Percentiles rank a stretch among this genome's conserved stretches.
Conservation (phyloP, 2,888 invertebrate species). For the Bellardia bayeri region DNA sequence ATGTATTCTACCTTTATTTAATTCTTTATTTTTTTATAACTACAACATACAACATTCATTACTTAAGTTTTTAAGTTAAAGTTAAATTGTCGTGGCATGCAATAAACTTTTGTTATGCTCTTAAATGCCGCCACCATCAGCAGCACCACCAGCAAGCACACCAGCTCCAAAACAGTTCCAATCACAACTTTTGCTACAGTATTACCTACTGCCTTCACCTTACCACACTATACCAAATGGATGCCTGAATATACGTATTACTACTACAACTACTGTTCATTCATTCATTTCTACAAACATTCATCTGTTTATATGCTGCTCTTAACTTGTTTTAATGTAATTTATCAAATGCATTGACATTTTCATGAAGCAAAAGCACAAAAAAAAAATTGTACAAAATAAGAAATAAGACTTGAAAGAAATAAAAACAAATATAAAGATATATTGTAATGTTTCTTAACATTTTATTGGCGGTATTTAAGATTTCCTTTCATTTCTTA, state of each 20-base stretch:
- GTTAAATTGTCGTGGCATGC: slow-evolving; percentile 73
- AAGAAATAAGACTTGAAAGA: slow-evolving; percentile 33
- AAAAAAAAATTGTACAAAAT: not conserved
- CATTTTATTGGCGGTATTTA: slow-evolving; percentile 73
- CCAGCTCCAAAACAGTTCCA: not conserved
- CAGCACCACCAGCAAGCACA: not conserved
- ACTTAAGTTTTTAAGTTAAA: slow-evolving; percentile 73
- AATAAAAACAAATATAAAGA: slow-evolving; percentile 36
- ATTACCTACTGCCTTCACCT: slow-evolving; percentile 41
- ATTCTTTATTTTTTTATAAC: slow-evolving; percentile 18
- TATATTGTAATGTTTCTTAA: slow-evolving; percentile 70
- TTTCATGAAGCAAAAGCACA: slow-evolving; percentile 61
- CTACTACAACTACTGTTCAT: slow-evolving; percentile 54
- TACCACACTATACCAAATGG: slow-evolving; percentile 9
- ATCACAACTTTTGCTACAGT: slow-evolving; percentile 41
- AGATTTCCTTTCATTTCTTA: slow-evolving; percentile 73
- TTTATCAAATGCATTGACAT: slow-evolving; percentile 74
- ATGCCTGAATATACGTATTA: slow-evolving; percentile 35
- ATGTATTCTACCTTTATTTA: slow-evolving; percentile 49
- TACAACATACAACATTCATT: slow-evolving; percentile 70
- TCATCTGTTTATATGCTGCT: slow-evolving; percentile 70
- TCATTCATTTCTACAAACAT: slow-evolving; percentile 53
- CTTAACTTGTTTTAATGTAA: slow-evolving; percentile 73
- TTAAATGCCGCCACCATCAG: slow-evolving; percentile 70
- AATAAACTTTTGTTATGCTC: slow-evolving; percentile 74